These are phyloP conservation scores for Subanguina moxae DNA, from an alignment of 1,140 invertebrate species.

Conservation along the genomic window DNA sequence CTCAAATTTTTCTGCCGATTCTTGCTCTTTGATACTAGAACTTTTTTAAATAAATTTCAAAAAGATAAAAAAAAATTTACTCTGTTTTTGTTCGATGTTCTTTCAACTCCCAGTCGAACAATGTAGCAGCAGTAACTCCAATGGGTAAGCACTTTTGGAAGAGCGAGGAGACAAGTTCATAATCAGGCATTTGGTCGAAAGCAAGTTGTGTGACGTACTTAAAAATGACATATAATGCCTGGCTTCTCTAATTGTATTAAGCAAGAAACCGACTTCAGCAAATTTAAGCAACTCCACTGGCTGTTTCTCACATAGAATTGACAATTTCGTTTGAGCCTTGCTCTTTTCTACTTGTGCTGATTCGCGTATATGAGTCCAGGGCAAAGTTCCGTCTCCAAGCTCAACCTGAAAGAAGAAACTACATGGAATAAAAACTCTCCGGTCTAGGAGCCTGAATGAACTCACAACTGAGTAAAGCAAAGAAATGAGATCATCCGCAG, in stretches of 20 bases:
- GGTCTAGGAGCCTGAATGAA: not conserved
- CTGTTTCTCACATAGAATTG: slow-evolving; percentile 1
- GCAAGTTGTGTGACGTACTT: slow-evolving; percentile 4
- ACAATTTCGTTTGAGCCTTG: not conserved
- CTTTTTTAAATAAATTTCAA: too few species aligned
- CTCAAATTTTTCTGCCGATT: not conserved
- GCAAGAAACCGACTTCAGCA: slow-evolving; percentile 3
- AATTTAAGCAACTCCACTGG: slow-evolving; percentile 6
- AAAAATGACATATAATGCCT: not conserved
- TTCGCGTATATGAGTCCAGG: slow-evolving; percentile 14
- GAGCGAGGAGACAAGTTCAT: not conserved
- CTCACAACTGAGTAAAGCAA: slow-evolving; percentile 15
- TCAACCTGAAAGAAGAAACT: not conserved
- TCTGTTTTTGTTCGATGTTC: too few species aligned
- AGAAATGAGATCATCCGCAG: slow-evolving; percentile 11
- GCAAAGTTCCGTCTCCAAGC: slow-evolving; percentile 3
- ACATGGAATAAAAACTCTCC: not conserved
- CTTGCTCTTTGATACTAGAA: not conserved
- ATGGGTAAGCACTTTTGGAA: not conserved
- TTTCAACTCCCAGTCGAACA: slow-evolving; percentile 6
- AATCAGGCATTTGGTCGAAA: slow-evolving; percentile 8
- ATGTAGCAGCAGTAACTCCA: not conserved
- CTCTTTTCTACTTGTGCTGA: slow-evolving; percentile 1
- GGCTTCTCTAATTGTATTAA: too few species aligned
- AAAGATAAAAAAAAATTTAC: too few species aligned